Conservation (phyloP, 2,888 invertebrate genomes). For the Bellardia bayeri region DNA sequence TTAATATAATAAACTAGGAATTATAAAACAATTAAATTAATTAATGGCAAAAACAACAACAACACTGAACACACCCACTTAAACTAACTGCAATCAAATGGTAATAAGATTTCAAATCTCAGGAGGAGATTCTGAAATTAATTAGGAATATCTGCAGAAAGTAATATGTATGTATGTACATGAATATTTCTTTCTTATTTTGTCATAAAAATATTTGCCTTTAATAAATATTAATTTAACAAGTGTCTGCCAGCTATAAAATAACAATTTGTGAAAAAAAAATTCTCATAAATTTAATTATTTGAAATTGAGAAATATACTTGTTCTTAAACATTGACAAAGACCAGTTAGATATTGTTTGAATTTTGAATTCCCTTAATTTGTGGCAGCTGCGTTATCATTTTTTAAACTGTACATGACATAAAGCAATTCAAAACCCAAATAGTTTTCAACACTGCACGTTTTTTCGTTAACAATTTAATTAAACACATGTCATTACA, state of each 20-base stretch:
- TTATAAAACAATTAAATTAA: slow-evolving; percentile 1
- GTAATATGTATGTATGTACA: background rate
- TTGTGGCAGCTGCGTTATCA: background rate
- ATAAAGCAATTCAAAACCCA: background rate
- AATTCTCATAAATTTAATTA: slow-evolving; percentile 1
- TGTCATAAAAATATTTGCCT: slow-evolving; percentile 11
- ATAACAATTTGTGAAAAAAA: background rate
- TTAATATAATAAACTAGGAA: background rate
- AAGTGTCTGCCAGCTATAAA: slow-evolving; percentile 22
- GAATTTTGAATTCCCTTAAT: background rate
- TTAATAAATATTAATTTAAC: slow-evolving; percentile 19
- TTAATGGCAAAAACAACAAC: background rate
- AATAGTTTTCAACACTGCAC: no score
- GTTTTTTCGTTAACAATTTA: background rate
- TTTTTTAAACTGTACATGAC: background rate
- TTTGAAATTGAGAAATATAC: background rate
- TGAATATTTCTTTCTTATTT: background rate
- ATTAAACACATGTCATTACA: slow-evolving; percentile 6
- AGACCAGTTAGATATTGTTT: slow-evolving; percentile 29
- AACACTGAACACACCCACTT: slow-evolving; percentile 1
- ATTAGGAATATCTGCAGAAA: background rate
- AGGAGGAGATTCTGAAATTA: background rate
- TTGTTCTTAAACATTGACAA: slow-evolving; percentile 17
- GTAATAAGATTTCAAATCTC: no score
- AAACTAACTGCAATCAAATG: background rate